Evolutionary conservation across 1,140 invertebrate species (phyloP), one percentile per base, ranked within the genome.

Genomic region (Probaryconus sp.): DNA sequence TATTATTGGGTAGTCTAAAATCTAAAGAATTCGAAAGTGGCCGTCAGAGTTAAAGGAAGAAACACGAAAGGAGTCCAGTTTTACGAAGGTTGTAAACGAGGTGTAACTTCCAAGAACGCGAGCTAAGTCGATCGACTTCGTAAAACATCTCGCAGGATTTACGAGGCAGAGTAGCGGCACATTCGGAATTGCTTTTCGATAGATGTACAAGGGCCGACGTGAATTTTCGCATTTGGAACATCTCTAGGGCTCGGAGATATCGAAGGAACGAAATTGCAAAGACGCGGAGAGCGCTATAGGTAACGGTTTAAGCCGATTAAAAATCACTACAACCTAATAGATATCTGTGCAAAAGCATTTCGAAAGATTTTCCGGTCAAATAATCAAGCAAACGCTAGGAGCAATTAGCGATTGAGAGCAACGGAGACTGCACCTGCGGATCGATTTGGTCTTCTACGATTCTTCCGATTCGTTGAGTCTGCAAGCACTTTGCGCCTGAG

Each of bases 331-430:
- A 60, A 75, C 65, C 55, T 65, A 72, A 65, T 69, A 63, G 50
- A 64, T 71, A 53, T 65, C 63, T 40, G 28, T 9, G 64, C 69
- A 53, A 63, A 51, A 50, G 38, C 51, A 26, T 51, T 64, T 42
- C 51, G 63, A 48, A 71, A 63, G 65, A 64, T 75, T 69, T 81
- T 78, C 73, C 67, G 67, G 65, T 58, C 76, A 78, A 79, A 70
- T 74, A 74, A 81, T 76, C 78, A 69, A 50, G 43, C 78, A 47
- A 76, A 71, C 65, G 56, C 33, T 72, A 61, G 55, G 37, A 42
- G 69, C 76, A 76, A 80, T 80, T 78, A 80, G 67, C 50, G 58
- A 76, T 53, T 67, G 68, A 71, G 63, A 42, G 37, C 47, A 61
- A 58, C 35, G 42, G 40, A 56, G 31, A 30, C 20, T 68, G 50